Evolutionary conservation across 2,113 vertebrate species (phyloP), one percentile per base, ranked within the genome.

Genomic region (Pelvicachromis taeniatus): DNA sequence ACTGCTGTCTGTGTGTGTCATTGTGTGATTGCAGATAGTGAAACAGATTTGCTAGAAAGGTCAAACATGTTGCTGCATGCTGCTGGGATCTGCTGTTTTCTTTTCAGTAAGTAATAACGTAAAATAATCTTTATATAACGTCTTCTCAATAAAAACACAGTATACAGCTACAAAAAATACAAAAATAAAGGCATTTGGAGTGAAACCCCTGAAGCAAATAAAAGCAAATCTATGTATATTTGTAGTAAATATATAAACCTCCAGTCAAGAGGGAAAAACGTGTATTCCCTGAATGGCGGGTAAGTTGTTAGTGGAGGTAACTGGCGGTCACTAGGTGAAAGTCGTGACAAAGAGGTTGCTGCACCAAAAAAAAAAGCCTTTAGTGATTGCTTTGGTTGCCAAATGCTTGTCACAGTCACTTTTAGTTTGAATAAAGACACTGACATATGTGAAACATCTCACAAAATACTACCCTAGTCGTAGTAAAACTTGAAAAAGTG

Each of bases 21-120:
- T 79, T 87, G 88, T 90, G 17, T 84, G 68, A 87, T 86, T 93
- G 85, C 85, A 92, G 58, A 85, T 63, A 82, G 81, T 52, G 68
- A 89, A 88, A 90, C 79, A 78, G 88, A 85, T 88, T 86, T 89
- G 82, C 53, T 82, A 59, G 77, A 79, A 81, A 84, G 59, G 83
- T 12, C 81, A 53, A 58, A 79, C 83, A 2, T 87, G 92, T 92
- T 54, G 40, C 53, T 80, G 81, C 94, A 88, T 61, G 92, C 83
- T 78, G 85, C 56, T 10, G 4, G 21, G 81, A 88, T 89, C 14
- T 86, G 81, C 19, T 33, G n/a, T 29, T 78, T 56, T 65, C 61
- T 75, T 54, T 78, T 81, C 50, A 56, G 75, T 59, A 55, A 50
- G 68, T 45, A 80, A 81, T 45, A 58, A 56, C 78, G 79, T 88